phyloP scores from a whole-genome alignment of 2,113 vertebrate species.

The Progne subis region DNA sequence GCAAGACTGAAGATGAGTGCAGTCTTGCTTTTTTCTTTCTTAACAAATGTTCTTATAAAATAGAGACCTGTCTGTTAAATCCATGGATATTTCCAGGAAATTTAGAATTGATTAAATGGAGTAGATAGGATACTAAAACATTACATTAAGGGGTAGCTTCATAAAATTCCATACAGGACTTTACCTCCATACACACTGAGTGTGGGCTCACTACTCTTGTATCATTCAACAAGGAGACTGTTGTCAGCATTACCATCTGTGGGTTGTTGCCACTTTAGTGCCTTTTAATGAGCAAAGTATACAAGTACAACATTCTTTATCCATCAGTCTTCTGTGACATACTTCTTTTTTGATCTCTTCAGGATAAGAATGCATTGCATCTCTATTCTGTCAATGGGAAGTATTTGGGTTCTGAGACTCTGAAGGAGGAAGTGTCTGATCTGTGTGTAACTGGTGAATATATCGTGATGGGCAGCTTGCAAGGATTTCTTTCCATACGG shows the following conservation, averaged over 20 bases:
- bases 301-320: not conserved
- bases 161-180: not conserved
- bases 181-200: not conserved
- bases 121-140: not conserved
- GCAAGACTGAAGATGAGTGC: not conserved
- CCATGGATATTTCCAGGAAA: not conserved
- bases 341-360: slow-evolving; percentile 31
- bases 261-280: not conserved
- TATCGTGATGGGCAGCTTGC: slow-evolving; percentile 87
- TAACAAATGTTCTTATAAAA: not conserved
- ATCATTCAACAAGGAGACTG: not conserved
- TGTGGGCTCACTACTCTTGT: not conserved
- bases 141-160: not conserved
- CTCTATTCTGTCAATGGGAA: slow-evolving; percentile 96
- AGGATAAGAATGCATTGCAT: slow-evolving; percentile 95
- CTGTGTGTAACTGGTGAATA: slow-evolving; percentile 90
- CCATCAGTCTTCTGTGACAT: not conserved
- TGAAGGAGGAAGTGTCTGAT: slow-evolving; percentile 93
- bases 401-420: slow-evolving; percentile 82
- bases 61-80: not conserved
- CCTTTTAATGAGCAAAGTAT: not conserved
- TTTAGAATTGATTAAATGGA: not conserved
- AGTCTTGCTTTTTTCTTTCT: not conserved
- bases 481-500: slow-evolving; percentile 91
- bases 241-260: not conserved